These are phyloP conservation scores for Spilarctia lutea DNA, from an alignment of 2,888 invertebrate species.

Conservation along the genomic window DNA sequence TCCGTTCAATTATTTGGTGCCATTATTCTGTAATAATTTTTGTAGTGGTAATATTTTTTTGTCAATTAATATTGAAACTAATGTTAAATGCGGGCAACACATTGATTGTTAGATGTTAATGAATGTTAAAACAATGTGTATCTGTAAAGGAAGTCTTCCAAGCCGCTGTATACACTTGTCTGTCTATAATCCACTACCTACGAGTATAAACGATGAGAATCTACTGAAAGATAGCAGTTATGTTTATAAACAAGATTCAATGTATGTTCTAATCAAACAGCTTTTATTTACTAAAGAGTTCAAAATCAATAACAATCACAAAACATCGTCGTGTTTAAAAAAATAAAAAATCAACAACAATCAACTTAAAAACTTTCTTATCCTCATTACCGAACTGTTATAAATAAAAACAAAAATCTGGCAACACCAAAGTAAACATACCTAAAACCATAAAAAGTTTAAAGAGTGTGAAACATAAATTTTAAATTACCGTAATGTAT, in stretches of 20 bases:
- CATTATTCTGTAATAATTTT: not conserved
- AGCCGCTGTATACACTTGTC: not conserved
- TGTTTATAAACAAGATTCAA: not conserved
- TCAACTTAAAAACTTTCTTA: constrained; percentile 20
- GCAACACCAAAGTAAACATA: constrained; percentile 45
- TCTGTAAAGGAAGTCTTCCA: not conserved
- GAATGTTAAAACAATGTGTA: no score
- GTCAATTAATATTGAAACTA: not conserved
- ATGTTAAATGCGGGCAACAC: not conserved
- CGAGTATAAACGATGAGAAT: not conserved
- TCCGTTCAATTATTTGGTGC: not conserved
- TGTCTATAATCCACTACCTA: not conserved
- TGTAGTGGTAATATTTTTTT: not conserved
- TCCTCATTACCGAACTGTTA: constrained; percentile 27
- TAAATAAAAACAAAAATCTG: constrained; percentile 47
- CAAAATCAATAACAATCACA: not conserved
- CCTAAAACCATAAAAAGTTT: constrained; percentile 53
- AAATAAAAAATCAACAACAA: constrained; percentile 5
- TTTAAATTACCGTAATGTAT: constrained; percentile 71
- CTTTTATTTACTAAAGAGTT: not conserved
- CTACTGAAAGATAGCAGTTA: not conserved
- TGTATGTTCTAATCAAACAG: not conserved
- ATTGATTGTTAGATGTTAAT: not conserved
- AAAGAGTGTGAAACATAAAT: constrained; percentile 75
- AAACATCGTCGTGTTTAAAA: not conserved